Evolutionary conservation across 2,113 vertebrate genomes (phyloP).

Genomic region (Sigmodon hispidus): DNA sequence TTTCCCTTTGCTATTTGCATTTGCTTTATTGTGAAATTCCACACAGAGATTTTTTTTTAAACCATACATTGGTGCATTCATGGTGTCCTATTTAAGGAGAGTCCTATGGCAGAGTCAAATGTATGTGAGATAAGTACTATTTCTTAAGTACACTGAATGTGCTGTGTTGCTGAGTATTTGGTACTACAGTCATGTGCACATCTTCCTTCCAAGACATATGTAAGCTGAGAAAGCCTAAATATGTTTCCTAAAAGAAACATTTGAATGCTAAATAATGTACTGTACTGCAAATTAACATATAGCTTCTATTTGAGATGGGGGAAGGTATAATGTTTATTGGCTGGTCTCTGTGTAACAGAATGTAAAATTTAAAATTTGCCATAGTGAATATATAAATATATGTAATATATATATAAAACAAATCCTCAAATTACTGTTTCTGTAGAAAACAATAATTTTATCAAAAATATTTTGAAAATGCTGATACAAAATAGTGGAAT

Average conservation of each 20-base stretch:
- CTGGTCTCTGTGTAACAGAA: not conserved
- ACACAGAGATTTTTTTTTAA: not conserved
- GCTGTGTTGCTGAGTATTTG: slow-evolving; percentile 24
- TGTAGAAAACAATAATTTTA: not conserved
- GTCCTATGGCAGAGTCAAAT: not conserved
- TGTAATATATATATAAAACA: not conserved
- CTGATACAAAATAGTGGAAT: not conserved
- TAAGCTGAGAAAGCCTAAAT: slow-evolving; percentile 74
- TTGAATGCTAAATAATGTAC: not conserved
- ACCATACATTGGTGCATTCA: not conserved
- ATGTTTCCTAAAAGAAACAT: not conserved
- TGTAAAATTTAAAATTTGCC: not conserved
- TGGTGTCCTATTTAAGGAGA: not conserved
- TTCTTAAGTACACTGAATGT: slow-evolving; percentile 43
- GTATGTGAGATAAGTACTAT: not conserved
- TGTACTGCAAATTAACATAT: not conserved
- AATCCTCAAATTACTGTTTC: not conserved
- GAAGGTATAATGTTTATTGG: not conserved
- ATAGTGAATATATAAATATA: not conserved
- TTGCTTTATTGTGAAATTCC: not conserved
- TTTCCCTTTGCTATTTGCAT: fast-evolving
- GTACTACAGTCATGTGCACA: slow-evolving; percentile 65
- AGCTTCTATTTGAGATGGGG: not conserved
- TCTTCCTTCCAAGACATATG: slow-evolving; percentile 63
- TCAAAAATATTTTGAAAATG: not conserved